Conservation (phyloP, 2,888 invertebrate genomes). For the Buathra laborator region DNA sequence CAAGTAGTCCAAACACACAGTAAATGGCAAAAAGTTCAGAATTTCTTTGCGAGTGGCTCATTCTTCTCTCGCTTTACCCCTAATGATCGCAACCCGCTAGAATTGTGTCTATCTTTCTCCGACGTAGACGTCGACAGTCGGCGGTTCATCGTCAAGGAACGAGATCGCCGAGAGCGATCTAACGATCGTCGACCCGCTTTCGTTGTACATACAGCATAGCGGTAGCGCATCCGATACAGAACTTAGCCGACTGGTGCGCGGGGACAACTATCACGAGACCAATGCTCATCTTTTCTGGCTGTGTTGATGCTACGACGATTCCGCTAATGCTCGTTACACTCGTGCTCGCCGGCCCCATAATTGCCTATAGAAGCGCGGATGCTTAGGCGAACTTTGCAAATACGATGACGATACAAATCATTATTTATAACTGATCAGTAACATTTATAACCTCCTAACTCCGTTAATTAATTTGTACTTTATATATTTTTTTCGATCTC, state of each 20-base stretch:
- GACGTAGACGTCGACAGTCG: slow-evolving; percentile 43
- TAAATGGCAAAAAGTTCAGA: background rate
- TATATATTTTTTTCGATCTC: background rate
- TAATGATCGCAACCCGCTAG: slow-evolving; percentile 37
- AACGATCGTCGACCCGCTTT: slow-evolving; percentile 61
- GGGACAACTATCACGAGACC: slow-evolving; percentile 31
- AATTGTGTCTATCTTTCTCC: slow-evolving; percentile 9
- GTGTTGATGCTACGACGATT: slow-evolving; percentile 16
- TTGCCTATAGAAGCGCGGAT: slow-evolving; percentile 34
- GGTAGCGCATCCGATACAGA: slow-evolving; percentile 20
- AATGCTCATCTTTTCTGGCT: slow-evolving; percentile 39
- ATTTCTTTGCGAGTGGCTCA: slow-evolving; percentile 27
- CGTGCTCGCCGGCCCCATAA: slow-evolving; percentile 22
- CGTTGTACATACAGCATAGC: slow-evolving; percentile 6
- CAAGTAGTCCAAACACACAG: background rate
- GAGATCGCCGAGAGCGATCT: slow-evolving; percentile 64
- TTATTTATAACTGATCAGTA: slow-evolving; percentile 1
- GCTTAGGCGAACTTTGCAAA: background rate
- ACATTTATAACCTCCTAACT: background rate
- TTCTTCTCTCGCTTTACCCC: slow-evolving; percentile 35
- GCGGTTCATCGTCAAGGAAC: slow-evolving; percentile 49
- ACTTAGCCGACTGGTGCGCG: slow-evolving; percentile 13
- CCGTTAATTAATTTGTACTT: background rate
- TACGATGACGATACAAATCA: slow-evolving; percentile 6
- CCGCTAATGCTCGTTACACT: slow-evolving; percentile 38